These are phyloP conservation scores for Trichomycterus rosablanca DNA, from an alignment of 2,113 vertebrate species.

Conservation along the genomic window DNA sequence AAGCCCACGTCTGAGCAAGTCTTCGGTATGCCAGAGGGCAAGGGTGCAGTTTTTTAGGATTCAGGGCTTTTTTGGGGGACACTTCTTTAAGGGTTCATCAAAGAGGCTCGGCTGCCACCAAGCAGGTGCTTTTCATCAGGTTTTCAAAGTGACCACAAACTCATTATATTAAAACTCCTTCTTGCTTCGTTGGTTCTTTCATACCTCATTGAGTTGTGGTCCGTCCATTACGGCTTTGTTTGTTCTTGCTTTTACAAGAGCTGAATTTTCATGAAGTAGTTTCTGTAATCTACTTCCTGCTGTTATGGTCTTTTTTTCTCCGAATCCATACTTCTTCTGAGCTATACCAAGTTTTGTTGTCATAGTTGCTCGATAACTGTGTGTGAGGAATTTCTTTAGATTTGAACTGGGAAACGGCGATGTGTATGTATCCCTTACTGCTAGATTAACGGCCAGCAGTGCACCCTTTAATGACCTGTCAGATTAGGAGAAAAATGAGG, in stretches of 20 bases:
- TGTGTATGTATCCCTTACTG: constrained; percentile 56
- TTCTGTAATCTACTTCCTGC: not conserved
- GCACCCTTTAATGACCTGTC: constrained; percentile 64
- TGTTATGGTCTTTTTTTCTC: not conserved
- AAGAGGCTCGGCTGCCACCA: not conserved
- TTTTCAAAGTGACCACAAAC: no score
- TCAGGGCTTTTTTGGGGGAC: not conserved
- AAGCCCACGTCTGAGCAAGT: not conserved
- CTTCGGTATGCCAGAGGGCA: not conserved
- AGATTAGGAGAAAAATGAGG: constrained; percentile 65
- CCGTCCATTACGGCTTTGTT: not conserved
- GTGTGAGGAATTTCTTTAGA: not conserved
- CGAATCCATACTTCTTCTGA: not conserved
- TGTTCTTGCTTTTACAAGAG: not conserved
- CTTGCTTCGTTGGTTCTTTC: constrained; percentile 2
- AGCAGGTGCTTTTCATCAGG: not conserved
- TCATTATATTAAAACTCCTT: not conserved
- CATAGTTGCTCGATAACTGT: not conserved
- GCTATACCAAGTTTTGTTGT: not conserved
- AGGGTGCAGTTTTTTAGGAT: not conserved
- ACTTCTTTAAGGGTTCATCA: not conserved
- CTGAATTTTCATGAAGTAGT: not conserved
- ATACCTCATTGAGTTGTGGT: not conserved
- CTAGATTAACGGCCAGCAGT: constrained; percentile 61
- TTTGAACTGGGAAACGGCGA: constrained; percentile 29